Conservation (phyloP, 2,113 vertebrate species). For the Heterotilapia buettikoferi region DNA sequence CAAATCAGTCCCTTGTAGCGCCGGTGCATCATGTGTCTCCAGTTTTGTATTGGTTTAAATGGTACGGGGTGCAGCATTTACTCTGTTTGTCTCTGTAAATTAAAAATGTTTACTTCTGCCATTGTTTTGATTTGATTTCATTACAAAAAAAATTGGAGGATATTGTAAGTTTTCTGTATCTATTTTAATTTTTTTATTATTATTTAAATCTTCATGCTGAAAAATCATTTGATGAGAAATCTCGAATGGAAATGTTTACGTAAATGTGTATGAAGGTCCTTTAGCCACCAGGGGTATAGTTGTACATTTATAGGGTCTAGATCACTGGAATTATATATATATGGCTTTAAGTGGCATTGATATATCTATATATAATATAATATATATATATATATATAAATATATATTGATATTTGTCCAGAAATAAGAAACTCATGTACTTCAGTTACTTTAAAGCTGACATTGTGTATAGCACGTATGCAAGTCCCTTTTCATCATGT, state of each 20-base stretch:
- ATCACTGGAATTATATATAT: constrained; percentile 71
- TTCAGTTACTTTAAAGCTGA: constrained; percentile 71
- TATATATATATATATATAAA: constrained; percentile 32
- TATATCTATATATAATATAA: constrained; percentile 62
- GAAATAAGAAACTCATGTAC: constrained; percentile 63
- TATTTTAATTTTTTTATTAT: constrained; percentile 14
- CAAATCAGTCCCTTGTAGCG: neutral
- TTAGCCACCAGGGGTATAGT: constrained; percentile 68
- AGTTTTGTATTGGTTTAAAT: neutral
- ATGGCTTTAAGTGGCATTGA: constrained; percentile 75
- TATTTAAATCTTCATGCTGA: constrained; percentile 48
- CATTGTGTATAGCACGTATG: constrained; percentile 77
- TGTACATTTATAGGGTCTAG: constrained; percentile 75
- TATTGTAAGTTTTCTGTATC: neutral
- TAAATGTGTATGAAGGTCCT: constrained; percentile 67
- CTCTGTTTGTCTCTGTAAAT: neutral
- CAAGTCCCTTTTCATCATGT: constrained; percentile 74
- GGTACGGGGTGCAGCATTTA: constrained; percentile 8
- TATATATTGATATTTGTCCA: constrained; percentile 74
- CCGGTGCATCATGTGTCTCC: neutral
- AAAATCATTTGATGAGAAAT: constrained; percentile 58
- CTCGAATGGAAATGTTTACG: constrained; percentile 64
- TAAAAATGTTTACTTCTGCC: neutral
- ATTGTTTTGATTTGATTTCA: neutral
- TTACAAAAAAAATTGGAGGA: neutral